Evolutionary conservation across 2,888 invertebrate genomes (phyloP), one percentile per base, ranked within the genome.

Genomic region (Drosophila kanekoi): DNA sequence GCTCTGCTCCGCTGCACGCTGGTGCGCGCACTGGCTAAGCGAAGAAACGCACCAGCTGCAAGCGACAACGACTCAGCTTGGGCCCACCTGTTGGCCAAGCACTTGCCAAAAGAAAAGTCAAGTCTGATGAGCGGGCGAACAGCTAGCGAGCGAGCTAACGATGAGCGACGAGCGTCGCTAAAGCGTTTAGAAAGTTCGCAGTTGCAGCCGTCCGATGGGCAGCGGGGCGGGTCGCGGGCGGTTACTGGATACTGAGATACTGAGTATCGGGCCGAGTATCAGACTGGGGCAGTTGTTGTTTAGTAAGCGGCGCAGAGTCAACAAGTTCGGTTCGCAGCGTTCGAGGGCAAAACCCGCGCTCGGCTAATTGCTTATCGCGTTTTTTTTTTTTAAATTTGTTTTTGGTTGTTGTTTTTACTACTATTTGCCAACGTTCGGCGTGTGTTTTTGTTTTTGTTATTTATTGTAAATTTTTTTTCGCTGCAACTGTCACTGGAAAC

Each of bases 251-350:
- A 59, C 49, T 44, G 74, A 47, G 58, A 13, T 28, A 59, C 49
- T 44, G 74, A 47, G 58, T 44, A 56, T 43, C 18, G 43, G 54
- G 18, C 63, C 38, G 49, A 40, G 58, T 40, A 52, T 44, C 37
- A 18, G 77, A 47, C 54, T 76, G 72, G 54, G 40, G 28, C 72
- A 71, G 53, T 73, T 23, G 63, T n/a, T 68, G 76, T 79, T 83
- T 61, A 87, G 82, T 82, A 57, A 77, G 88, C 82, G 86, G 86
- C 88, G 83, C 80, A 82, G 73, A 86, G 87, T 83, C 88, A 86
- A 67, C 80, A 66, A 77, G 82, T 80, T 77, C 80, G 77, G 88
- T 82, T 87, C 82, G 85, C 9, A 53, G 54, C 49, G 43, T 38
- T 61, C 43, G 49, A 52, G 58, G 37, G 62, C 57, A 62, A 51